phyloP scores from a whole-genome alignment of 2,113 vertebrate genomes.

The Rattus rattus region DNA sequence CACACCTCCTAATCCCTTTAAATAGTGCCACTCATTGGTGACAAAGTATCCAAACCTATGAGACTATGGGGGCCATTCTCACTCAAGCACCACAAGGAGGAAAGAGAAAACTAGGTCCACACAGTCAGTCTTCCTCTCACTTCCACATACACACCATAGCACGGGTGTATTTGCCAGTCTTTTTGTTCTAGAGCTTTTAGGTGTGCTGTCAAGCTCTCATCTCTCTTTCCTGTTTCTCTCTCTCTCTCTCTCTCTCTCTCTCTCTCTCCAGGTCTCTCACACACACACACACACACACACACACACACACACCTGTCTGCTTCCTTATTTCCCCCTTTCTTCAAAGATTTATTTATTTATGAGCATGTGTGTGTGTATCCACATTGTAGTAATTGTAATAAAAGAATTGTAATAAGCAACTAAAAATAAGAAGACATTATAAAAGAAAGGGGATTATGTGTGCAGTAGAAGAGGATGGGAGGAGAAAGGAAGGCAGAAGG shows the following conservation, averaged over 20 bases:
- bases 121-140: background rate
- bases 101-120: background rate
- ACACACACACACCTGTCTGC: background rate
- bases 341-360: no score
- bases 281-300: background rate
- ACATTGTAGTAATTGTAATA: background rate
- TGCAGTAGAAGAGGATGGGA: background rate
- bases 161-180: no score
- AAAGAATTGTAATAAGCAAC: background rate
- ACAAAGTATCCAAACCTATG: background rate
- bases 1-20: background rate
- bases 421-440: background rate
- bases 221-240: no score
- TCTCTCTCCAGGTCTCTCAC: background rate
- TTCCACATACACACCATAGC: background rate
- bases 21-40: background rate
- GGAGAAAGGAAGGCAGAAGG: background rate
- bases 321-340: no score
- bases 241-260: no score
- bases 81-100: background rate
- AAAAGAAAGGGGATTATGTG: background rate
- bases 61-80: background rate
- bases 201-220: no score
- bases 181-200: no score
- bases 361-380: no score